A percentile compares a stretch with the other conserved stretches of the same genome.
Evolutionary conservation across 2,113 vertebrate species (phyloP).

Genomic region (Syngnathoides biaculeatus): DNA sequence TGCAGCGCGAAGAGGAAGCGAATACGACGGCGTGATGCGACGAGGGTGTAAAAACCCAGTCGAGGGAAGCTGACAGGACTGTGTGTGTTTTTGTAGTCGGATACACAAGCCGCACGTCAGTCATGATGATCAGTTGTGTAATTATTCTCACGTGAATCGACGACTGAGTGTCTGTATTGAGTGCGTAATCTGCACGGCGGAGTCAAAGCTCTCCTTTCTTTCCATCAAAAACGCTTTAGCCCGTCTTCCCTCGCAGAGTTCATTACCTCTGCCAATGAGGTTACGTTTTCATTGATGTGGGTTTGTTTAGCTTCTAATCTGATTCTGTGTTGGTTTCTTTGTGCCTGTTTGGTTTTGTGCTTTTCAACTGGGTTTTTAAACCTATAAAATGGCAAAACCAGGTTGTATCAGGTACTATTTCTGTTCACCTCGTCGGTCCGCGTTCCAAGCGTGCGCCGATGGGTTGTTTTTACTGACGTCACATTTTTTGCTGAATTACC

Average conservation of each 20-base stretch:
- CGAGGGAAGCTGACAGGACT: slow-evolving; percentile 21
- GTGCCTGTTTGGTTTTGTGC: neutral
- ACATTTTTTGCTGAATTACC: too few species aligned
- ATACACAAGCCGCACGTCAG: slow-evolving; percentile 6
- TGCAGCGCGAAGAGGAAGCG: slow-evolving; percentile 1
- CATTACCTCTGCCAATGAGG: slow-evolving; percentile 3
- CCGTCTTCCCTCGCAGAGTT: neutral
- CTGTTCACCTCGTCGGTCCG: too few species aligned
- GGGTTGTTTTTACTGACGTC: too few species aligned
- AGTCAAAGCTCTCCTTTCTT: neutral
- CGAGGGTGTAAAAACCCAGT: slow-evolving; percentile 6
- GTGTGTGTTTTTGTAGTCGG: neutral
- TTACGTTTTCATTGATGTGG: neutral
- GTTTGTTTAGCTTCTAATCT: slow-evolving; percentile 1
- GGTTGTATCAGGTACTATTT: neutral
- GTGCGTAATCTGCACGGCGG: neutral
- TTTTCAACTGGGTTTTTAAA: neutral
- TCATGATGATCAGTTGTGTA: slow-evolving; percentile 16
- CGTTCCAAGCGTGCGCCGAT: too few species aligned
- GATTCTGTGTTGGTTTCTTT: neutral
- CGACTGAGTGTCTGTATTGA: neutral
- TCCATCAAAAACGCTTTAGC: neutral
- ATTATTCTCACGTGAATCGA: slow-evolving; percentile 19
- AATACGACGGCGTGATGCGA: slow-evolving; percentile 11
- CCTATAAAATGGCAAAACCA: neutral